Evolutionary conservation across 37 sponge, comb jelly and placozoan genomes (phyloP), one percentile per base, ranked within the genome.

Genomic region (Diacarnus erythraeanus): DNA sequence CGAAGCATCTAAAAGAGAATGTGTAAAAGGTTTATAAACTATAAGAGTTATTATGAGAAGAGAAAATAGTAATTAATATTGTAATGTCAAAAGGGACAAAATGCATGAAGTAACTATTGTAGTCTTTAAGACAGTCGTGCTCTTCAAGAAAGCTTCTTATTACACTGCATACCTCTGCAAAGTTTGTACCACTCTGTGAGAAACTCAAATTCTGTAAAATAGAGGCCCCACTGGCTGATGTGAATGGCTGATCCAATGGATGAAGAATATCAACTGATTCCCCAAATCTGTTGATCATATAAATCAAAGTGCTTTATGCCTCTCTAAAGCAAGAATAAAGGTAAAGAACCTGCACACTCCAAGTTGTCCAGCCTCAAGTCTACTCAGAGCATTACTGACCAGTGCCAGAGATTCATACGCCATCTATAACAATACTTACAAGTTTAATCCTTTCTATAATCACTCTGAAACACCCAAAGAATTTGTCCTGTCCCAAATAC

Each of bases 401-500:
- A 94, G 80, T 39, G 99, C 92, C 20, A 98, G 69, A 17, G 94
- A 86, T 77, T 98, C 90, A 58, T 92, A 94, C 56, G 99, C 93
- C 87, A 94, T 96, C 93, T 97, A 75, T 29, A 64, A 22, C 35
- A 83, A 47, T 47, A 47, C 51, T 15, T 47, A 12, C 51, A 47
- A 47, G 51, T 47, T 15, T 12, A 47, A 12, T 47, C 51, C n/a
- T n/a, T n/a, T n/a, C n/a, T n/a, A n/a, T n/a, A n/a, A n/a, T n/a
- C n/a, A n/a, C n/a, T n/a, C n/a, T n/a, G n/a, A n/a, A n/a, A n/a
- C n/a, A n/a, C n/a, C n/a, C n/a, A n/a, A n/a, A n/a, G n/a, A n/a
- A n/a, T n/a, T n/a, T n/a, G n/a, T n/a, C n/a, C n/a, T n/a, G n/a
- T n/a, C n/a, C n/a, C n/a, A n/a, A n/a, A n/a, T n/a, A n/a, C n/a